These are phyloP conservation scores for Acholoe squamosa DNA, from an alignment of 2,888 invertebrate species.

Conservation along the genomic window DNA sequence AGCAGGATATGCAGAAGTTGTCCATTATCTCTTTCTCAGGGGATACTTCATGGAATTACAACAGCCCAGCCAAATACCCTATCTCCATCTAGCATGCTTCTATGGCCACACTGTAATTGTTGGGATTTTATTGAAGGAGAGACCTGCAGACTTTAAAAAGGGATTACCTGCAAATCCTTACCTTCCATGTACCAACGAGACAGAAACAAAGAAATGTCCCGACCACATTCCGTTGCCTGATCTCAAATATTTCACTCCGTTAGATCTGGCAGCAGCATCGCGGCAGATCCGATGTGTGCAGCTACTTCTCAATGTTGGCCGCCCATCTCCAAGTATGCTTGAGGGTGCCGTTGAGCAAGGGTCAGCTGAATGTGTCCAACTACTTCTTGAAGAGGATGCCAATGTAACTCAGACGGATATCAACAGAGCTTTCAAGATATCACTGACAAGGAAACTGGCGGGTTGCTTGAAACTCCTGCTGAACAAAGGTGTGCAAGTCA, in stretches of 20 bases:
- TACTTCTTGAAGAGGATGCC: constrained; percentile 72
- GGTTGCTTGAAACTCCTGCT: constrained; percentile 77
- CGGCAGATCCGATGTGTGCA: constrained; percentile 75
- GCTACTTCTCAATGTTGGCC: constrained; percentile 73
- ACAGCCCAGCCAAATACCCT: constrained; percentile 70
- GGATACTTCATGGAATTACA: constrained; percentile 71
- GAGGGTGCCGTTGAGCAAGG: constrained; percentile 75
- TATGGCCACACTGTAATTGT: constrained; percentile 74
- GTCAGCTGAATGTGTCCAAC: constrained; percentile 74
- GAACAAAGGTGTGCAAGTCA: constrained; percentile 70
- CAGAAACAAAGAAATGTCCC: background rate
- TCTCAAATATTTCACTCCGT: constrained; percentile 67
- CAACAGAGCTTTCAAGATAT: constrained; percentile 75
- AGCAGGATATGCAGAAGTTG: constrained; percentile 75
- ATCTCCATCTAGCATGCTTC: constrained; percentile 77
- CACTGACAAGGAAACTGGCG: constrained; percentile 74
- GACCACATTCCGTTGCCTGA: background rate
- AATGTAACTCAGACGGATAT: constrained; percentile 70
- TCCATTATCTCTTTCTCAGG: constrained; percentile 73
- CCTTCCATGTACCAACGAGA: background rate
- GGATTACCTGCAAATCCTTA: background rate
- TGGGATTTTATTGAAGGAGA: constrained; percentile 75
- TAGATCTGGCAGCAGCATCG: constrained; percentile 77
- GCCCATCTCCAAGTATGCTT: constrained; percentile 61
- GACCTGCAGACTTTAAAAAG: constrained; percentile 67